Percentiles rank a stretch among this genome's conserved stretches.
Evolutionary conservation across 2,113 vertebrate genomes (phyloP).

Genomic region (Numenius arquata): DNA sequence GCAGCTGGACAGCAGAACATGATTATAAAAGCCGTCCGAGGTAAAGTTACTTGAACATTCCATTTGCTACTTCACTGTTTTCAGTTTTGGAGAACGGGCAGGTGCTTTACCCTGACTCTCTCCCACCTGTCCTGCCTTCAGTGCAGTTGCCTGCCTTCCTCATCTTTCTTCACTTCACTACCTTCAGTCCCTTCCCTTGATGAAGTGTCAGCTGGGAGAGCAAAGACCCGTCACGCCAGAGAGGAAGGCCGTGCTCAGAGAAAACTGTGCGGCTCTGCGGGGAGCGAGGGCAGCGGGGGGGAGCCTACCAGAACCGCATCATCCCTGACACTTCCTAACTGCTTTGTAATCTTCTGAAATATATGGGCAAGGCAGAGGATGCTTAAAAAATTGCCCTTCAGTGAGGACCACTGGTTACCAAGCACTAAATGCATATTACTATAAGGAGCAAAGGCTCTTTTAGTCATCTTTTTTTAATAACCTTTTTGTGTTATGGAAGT

Average conservation of each 20-base stretch:
- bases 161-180: not conserved
- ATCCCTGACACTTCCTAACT: not conserved
- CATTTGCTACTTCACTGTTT: not conserved
- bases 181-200: not conserved
- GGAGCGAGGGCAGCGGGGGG: not conserved
- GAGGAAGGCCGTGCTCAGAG: not conserved
- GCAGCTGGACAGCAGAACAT: not conserved
- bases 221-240: fast-evolving
- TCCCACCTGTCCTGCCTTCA: not conserved
- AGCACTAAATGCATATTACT: not conserved
- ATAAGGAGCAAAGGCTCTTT: not conserved
- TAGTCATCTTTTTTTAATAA: not conserved
- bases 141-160: not conserved
- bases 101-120: not conserved
- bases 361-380: not conserved
- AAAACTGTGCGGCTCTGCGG: fast-evolving
- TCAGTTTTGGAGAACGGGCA: not conserved
- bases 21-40: not conserved
- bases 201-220: not conserved
- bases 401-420: not conserved
- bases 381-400: not conserved
- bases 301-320: not conserved
- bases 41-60: not conserved
- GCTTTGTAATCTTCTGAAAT: not conserved
- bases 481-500: not conserved